These are phyloP conservation scores for Montipora capricornis DNA, from an alignment of 64 coral and sea anemone species.

Conservation along the genomic window DNA sequence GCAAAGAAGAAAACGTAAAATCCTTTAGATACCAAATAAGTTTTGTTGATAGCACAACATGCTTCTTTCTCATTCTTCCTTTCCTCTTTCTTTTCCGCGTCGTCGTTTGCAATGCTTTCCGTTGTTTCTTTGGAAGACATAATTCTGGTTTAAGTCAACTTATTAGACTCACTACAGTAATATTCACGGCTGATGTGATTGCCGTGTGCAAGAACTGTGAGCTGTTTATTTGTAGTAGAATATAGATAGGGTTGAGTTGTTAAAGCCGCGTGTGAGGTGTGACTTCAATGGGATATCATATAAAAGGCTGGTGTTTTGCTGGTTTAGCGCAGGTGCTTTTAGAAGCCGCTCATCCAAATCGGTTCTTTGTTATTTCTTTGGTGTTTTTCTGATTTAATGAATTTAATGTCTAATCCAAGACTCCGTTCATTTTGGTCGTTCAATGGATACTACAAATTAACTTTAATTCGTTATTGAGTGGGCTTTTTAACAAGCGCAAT, in stretches of 20 bases:
- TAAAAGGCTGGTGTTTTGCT: slow-evolving; percentile 35
- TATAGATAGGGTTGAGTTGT: neutral
- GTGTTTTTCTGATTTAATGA: neutral
- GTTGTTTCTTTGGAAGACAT: slow-evolving; percentile 24
- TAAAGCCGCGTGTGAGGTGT: slow-evolving; percentile 9
- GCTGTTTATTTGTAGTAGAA: neutral
- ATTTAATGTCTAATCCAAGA: too few relatives aligned
- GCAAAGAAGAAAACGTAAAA: slow-evolving; percentile 98
- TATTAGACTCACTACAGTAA: neutral
- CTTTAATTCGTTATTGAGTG: too few relatives aligned
- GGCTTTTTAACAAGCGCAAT: too few relatives aligned
- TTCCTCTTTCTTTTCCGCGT: slow-evolving; percentile 33
- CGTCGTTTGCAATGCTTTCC: neutral
- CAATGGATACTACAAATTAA: too few relatives aligned
- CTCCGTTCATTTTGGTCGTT: too few relatives aligned
- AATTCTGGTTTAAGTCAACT: neutral
- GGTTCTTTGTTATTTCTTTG: neutral
- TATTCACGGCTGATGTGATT: neutral
- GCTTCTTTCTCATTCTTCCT: slow-evolving; percentile 19
- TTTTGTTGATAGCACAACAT: slow-evolving; percentile 73
- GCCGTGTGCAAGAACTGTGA: neutral
- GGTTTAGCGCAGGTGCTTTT: slow-evolving; percentile 19
- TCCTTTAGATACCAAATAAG: slow-evolving; percentile 86
- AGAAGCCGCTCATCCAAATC: neutral
- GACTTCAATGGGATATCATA: slow-evolving; percentile 21